Base-by-base conservation (phyloP, 2,888 invertebrate genomes). In the Drosophila flavopinicola region DNA sequence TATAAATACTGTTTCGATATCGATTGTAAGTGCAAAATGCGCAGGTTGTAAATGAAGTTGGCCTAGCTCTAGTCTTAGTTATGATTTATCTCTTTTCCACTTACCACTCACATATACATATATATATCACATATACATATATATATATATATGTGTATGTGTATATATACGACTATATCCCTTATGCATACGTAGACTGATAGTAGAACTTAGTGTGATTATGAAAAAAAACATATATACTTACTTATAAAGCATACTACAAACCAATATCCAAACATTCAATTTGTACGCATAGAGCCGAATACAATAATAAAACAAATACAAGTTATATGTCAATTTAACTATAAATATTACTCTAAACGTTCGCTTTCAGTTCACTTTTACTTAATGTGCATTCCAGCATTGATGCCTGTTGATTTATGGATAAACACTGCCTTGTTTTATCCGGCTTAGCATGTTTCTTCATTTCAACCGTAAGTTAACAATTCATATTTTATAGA, bases 161-260 rank as follows among this genome's bases (percentile, higher is more conserved):
- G n/a, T n/a, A n/a, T n/a, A n/a, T n/a, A n/a, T n/a, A n/a, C n/a
- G n/a, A 47, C 2, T 20, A 48, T 65, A 58, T 35, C 75, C 78
- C 71, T 29, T 24, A 75, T 67, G 88, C 82, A 85, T 85, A 71
- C 69, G 90, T 90, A 89, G 89, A 89, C 90, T 89, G 89, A 89
- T 75, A 86, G 90, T 69, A 87, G 87, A 4, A 58, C 69, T 76
- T 88, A 89, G 83, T 85, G 59, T 54, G 35, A 76, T 79, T 72
- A 59, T 15, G 25, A 74, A 32, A 38, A n/a, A n/a, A n/a, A n/a
- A n/a, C n/a, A n/a, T 48, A 69, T 32, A 69, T 66, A 30, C 29
- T 63, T 61, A 59, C 30, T 57, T 38, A 49, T 52, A 13, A 56
- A 56, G 27, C 33, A 60, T 47, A 59, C 32, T 23, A 41, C 42